phyloP scores from a whole-genome alignment of 2,113 vertebrate genomes.

The Melanocharis versteri region DNA sequence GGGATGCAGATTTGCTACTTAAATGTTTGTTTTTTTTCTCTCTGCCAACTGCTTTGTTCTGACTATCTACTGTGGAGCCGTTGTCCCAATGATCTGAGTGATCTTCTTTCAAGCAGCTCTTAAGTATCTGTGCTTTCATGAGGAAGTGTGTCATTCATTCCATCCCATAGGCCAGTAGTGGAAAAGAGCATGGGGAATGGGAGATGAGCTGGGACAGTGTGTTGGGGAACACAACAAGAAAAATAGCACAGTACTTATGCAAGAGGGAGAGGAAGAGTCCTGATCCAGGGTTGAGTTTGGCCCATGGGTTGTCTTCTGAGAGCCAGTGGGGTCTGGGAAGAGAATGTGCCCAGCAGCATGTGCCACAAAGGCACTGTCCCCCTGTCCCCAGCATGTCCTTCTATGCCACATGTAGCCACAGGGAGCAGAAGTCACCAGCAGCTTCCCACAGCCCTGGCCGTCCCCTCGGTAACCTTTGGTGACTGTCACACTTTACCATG shows the following conservation, averaged over 20 bases:
- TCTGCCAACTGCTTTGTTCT: background rate
- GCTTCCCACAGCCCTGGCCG: background rate
- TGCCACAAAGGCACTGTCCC: rapidly evolving
- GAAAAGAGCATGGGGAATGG: background rate
- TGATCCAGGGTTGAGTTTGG: background rate
- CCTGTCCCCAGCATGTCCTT: background rate
- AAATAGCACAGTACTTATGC: background rate
- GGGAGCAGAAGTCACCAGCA: background rate
- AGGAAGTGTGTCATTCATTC: background rate
- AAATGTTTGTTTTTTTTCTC: background rate
- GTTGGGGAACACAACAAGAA: background rate
- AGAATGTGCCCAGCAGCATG: rapidly evolving
- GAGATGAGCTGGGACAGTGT: background rate
- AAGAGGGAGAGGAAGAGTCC: background rate
- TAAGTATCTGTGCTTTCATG: background rate
- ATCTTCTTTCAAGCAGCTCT: background rate
- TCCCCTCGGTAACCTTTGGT: background rate
- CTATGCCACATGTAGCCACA: rapidly evolving
- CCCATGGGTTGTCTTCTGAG: background rate
- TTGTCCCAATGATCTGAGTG: background rate
- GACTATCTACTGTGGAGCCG: background rate
- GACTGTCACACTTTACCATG: background rate
- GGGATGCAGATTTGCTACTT: background rate
- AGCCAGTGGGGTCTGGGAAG: background rate
- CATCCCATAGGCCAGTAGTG: background rate